phyloP scores from a whole-genome alignment of 64 coral and sea anemone genomes.

The Actinia tenebrosa region DNA sequence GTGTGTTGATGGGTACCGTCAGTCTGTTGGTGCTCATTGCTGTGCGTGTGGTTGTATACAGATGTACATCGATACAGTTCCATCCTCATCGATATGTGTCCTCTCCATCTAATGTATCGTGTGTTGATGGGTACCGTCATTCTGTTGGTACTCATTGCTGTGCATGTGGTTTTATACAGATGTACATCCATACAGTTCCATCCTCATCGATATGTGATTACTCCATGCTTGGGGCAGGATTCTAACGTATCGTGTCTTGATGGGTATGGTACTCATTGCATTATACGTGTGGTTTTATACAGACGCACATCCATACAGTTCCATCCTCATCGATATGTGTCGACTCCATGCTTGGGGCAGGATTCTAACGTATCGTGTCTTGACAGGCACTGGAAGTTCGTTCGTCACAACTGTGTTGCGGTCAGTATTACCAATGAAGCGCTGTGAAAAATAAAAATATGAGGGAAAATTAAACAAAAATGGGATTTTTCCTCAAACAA shows the following conservation, averaged over 20 bases:
- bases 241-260: too few relatives aligned
- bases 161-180: too few relatives aligned
- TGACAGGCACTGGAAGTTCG: constrained; percentile 2
- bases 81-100: neutral
- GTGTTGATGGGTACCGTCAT: constrained; percentile 1
- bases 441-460: neutral
- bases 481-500: too few relatives aligned
- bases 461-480: too few relatives aligned
- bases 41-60: too few relatives aligned
- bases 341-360: constrained; percentile 14
- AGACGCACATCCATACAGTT: neutral
- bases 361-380: constrained; percentile 19
- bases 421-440: neutral
- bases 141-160: too few relatives aligned
- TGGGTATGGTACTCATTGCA: too few relatives aligned
- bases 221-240: neutral
- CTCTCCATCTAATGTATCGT: constrained; percentile 22
- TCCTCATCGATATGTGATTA: too few relatives aligned
- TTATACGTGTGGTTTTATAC: neutral
- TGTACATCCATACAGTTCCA: neutral
- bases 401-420: neutral
- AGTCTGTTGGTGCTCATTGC: too few relatives aligned
- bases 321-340: neutral
- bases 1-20: too few relatives aligned
- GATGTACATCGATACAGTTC: neutral